Conservation (phyloP, 2,797 vertebrate genomes). For the Erpetoichthys calabaricus region DNA sequence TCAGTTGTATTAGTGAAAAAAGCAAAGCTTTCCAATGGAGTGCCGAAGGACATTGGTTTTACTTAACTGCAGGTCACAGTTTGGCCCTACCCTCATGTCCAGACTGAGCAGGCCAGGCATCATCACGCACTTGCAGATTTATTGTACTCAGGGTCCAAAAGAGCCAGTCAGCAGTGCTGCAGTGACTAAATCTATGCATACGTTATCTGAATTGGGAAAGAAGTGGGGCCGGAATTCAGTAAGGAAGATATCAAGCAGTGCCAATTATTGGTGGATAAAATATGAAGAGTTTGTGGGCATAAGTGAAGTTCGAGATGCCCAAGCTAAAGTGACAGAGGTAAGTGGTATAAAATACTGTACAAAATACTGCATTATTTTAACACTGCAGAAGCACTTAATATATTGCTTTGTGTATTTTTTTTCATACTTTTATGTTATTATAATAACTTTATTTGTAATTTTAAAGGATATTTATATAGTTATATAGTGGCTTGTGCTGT, state of each 20-base stretch:
- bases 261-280: conserved; percentile 72
- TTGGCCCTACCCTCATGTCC: conserved; percentile 25
- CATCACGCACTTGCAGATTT: conserved; percentile 28
- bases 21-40: conserved; percentile 29
- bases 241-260: conserved; percentile 34
- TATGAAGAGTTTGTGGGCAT: conserved; percentile 93
- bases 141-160: conserved; percentile 44
- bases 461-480: background rate
- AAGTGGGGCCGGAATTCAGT: conserved; percentile 49
- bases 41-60: conserved; percentile 36
- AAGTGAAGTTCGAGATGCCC: conserved; percentile 76
- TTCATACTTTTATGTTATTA: too few species aligned
- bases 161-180: conserved; percentile 27
- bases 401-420: too few species aligned
- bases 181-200: conserved; percentile 31
- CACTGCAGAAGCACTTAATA: too few species aligned
- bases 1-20: too few species aligned
- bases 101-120: conserved; percentile 28
- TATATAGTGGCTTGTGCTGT: too few species aligned
- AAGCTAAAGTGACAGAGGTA: conserved; percentile 84
- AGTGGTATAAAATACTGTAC: conserved; percentile 12
- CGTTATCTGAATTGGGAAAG: conserved; percentile 46
- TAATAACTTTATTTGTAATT: too few species aligned
- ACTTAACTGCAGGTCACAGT: conserved; percentile 37
- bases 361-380: too few species aligned